Base-by-base conservation (phyloP, 1,140 invertebrate genomes). In the Zaprionus taronus region DNA sequence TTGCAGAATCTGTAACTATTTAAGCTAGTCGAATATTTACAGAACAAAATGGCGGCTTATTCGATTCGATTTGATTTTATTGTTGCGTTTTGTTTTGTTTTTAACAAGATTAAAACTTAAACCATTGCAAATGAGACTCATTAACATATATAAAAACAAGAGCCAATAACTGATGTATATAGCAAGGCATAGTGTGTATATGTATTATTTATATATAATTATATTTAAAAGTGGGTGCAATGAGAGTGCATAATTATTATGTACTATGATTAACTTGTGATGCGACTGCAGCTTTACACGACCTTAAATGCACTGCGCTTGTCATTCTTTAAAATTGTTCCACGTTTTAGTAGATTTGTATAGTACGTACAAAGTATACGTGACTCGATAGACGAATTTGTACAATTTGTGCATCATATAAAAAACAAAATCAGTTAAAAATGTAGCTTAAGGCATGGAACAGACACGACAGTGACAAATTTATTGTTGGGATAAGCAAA, bases 391-490 rank as follows among this genome's bases (percentile, higher is more conserved):
- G 61, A 51, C 56, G 47, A 81, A 75, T 71, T 87, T 89, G 83
- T 87, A 89, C 78, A 87, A 79, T 67, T 15, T 80, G 57, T 72
- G 49, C 71, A n/a, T 26, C 47, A 55, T 71, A 20, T 70, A 63
- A 68, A 57, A 41, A 44, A 67, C 9, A 51, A 51, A 51, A 51
- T 22, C 47, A 51, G 20, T 51, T 24, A 22, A 51, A 47, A 47
- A 47, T 17, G 20, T 72, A 62, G 64, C 71, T 77, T 90, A 77
- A 81, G 81, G 70, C 85, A 81, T 90, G 86, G 85, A 90, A 90
- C 85, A 77, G 82, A 65, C 58, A 79, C 58, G 70, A 89, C 56
- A 79, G 75, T 72, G 71, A 83, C 67, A 83, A 75, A 61, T 60
- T 72, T 44, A 66, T 78, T 67, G 73, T 81, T 76, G 67, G 71